Evolutionary conservation across 2,113 vertebrate species (phyloP), one percentile per base, ranked within the genome.

Genomic region (Callopanchax toddi): DNA sequence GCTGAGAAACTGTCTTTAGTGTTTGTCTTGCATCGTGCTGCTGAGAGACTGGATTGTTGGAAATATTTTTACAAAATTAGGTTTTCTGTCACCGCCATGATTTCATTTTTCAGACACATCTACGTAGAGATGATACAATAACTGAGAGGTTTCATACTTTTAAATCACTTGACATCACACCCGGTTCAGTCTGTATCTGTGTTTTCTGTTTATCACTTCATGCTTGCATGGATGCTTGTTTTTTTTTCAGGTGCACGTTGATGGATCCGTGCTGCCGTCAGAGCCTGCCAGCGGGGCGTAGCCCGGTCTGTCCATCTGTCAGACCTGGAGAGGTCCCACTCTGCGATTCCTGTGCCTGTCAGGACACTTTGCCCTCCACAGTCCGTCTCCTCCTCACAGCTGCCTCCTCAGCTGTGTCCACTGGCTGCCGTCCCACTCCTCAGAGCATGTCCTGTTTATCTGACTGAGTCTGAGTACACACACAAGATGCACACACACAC

Each of bases 361-460:
- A 67, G 77, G 66, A 65, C 74, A 72, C 74, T 84, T 60, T 81
- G 63, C 76, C 82, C 85, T 87, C 85, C 73, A 70, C 73, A 76
- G 45, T 59, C 64, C 67, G 81, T 78, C 71, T 85, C 81, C 69
- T 86, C 82, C 75, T 81, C 78, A 85, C 87, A 88, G 85, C 88
- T 89, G 85, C 88, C 84, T 83, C 79, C 76, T 89, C 84, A 86
- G 88, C 89, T 89, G 89, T 88, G 87, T 91, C 88, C 76, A 80
- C 86, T 89, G 88, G 88, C 88, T 65, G 46, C 53, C 20, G 51
- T 84, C 88, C 87, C 84, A 77, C 81, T 84, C 66, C 74, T 73
- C 26, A 3, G 74, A 81, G 84, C 79, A 79, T 82, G 88, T 91
- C 85, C 82, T 87, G 88, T 89, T 89, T 85, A 86, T 82, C 82